These are phyloP conservation scores for Pogoniulus pusillus DNA, from an alignment of 2,797 vertebrate species.

Conservation along the genomic window DNA sequence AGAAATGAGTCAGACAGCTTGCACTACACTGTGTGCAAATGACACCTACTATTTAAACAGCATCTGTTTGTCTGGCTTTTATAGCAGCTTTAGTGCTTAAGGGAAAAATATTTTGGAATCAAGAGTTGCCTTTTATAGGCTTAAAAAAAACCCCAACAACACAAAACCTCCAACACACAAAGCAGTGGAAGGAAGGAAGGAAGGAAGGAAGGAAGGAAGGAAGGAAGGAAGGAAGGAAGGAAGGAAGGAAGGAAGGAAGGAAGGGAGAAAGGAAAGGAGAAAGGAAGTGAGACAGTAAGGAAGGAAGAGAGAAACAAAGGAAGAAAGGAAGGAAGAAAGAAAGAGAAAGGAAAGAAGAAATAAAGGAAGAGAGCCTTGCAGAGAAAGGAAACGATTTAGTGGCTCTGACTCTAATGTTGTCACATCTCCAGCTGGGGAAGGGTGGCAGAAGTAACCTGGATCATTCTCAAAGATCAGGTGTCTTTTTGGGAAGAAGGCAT, in stretches of 20 bases:
- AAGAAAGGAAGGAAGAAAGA: neutral
- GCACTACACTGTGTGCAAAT: neutral
- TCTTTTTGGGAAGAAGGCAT: neutral
- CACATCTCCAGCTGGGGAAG: neutral
- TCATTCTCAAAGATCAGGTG: neutral
- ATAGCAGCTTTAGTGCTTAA: neutral
- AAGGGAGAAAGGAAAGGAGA: neutral
- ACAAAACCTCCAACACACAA: neutral
- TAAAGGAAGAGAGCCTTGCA: neutral
- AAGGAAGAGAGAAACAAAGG: neutral
- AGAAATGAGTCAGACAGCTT: neutral
- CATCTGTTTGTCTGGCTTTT: neutral
- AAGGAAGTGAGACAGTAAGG: neutral
- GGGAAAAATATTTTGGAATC: neutral
- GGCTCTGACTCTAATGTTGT: slow-evolving; percentile 19
- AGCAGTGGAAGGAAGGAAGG: neutral
- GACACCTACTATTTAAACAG: neutral
- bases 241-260: neutral
- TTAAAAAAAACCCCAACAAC: neutral
- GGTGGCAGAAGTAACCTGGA: neutral
- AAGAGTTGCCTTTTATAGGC: neutral
- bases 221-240: neutral
- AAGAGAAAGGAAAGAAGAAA: neutral
- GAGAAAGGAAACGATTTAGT: neutral
- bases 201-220: neutral